Evolutionary conservation across 1,140 invertebrate genomes (phyloP).

Genomic region (Zaprionus taronus): DNA sequence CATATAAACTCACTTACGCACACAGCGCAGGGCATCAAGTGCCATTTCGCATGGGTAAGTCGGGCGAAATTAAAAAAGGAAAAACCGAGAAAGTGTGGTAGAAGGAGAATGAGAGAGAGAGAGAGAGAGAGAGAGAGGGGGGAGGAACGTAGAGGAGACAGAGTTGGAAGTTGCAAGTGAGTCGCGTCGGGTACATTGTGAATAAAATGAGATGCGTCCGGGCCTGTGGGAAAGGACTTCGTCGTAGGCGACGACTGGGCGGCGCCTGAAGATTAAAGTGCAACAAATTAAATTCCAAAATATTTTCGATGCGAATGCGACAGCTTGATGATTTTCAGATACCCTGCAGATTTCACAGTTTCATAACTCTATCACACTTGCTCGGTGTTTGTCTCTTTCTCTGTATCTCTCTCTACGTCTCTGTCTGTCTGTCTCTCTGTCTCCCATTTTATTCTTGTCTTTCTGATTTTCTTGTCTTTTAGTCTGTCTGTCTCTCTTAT

Average conservation of each 20-base stretch:
- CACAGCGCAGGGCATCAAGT: constrained; percentile 70
- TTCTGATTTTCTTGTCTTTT: too few species aligned
- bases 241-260: not conserved
- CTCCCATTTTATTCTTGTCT: too few species aligned
- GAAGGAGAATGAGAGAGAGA: constrained; percentile 6
- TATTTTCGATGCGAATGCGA: not conserved
- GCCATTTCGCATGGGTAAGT: constrained; percentile 77
- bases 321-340: not conserved
- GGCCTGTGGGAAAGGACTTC: constrained; percentile 22
- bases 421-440: too few species aligned
- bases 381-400: too few species aligned
- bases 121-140: constrained; percentile 5
- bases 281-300: constrained; percentile 67
- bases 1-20: constrained; percentile 15
- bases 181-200: constrained; percentile 36
- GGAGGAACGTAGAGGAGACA: not conserved
- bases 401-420: too few species aligned
- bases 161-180: constrained; percentile 62
- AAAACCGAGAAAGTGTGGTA: not conserved
- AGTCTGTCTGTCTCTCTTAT: too few species aligned
- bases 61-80: constrained; percentile 68
- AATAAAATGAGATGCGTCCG: constrained; percentile 53
- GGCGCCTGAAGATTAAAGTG: constrained; percentile 63
- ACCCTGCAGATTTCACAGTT: not conserved
- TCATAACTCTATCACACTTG: too few species aligned